Base-by-base conservation (phyloP, 2,888 invertebrate species). In the Euzophera pinguis region DNA sequence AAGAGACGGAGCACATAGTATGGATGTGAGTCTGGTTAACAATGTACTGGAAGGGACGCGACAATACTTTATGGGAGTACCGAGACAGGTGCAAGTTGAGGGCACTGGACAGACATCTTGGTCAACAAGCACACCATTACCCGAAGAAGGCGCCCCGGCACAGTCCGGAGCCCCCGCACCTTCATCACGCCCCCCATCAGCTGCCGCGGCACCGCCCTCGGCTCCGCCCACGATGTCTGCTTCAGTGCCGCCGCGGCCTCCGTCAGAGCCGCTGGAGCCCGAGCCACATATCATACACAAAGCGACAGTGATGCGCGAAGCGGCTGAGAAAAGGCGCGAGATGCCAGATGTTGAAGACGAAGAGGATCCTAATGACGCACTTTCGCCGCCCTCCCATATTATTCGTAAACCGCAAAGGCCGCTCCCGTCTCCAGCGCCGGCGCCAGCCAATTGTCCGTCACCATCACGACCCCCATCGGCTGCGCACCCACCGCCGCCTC, bases 31-130 rank as follows among this genome's bases (percentile, higher is more conserved):
- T 88, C 81, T 87, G 14, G 45, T 45, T 90, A 94, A 93, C 88
- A 95, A 95, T 93, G 94, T 95, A 89, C 91, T 95, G 92, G 94
- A 95, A 93, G 95, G 94, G 87, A 94, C 94, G 81, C 94, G 95
- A 81, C 95, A 95, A 91, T 95, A 94, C 90, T 95, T 95, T 85
- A 94, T 95, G 92, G 95, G 95, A 78, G 90, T 95, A 79, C 95
- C 95, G 62, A 92, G 91, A 73, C 89, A 89, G 72, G 84, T 81
- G 61, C 84, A 82, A 67, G 74, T 79, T 50, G 77, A 84, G 65
- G 71, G 81, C 65, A 67, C 78, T 71, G 82, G 81, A 37, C 86
- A 84, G 63, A 65, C 78, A 14, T 72, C 76, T 62, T 88, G 87
- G 87, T 75, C 81, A 13, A 65, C 78, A 16, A 75, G 75, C 52